Conservation (phyloP, 1,140 invertebrate genomes). For the Drosophila lini region DNA sequence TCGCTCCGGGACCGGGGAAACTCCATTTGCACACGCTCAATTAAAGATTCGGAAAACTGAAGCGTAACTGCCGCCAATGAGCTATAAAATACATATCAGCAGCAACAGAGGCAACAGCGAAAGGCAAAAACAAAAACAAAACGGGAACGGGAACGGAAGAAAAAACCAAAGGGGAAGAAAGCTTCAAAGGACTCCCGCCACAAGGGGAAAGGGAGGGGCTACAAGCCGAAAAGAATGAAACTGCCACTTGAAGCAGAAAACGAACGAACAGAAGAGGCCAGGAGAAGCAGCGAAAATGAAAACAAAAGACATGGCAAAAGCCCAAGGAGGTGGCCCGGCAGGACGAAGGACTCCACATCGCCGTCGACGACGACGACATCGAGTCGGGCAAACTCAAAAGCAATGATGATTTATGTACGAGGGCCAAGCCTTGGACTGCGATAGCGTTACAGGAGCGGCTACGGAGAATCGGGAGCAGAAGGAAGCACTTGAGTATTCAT, state of each 20-base stretch:
- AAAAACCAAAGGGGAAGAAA: conserved; percentile 4
- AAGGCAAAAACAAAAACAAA: conserved; percentile 27
- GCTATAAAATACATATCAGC: conserved; percentile 54
- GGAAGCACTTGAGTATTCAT: conserved; percentile 76
- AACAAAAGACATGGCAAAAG: conserved; percentile 65
- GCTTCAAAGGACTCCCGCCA: conserved; percentile 52
- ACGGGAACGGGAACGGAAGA: not conserved
- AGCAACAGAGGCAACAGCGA: conserved; percentile 15
- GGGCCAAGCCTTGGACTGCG: conserved; percentile 60
- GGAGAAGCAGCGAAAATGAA: conserved; percentile 22
- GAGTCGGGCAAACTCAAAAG: conserved; percentile 69
- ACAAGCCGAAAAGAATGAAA: conserved; percentile 68
- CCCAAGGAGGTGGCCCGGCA: conserved; percentile 30
- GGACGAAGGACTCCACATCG: conserved; percentile 50
- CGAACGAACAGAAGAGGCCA: conserved; percentile 33
- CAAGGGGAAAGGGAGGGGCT: not conserved
- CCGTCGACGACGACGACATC: conserved; percentile 38
- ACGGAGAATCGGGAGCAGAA: conserved; percentile 10
- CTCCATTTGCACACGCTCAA: conserved; percentile 47
- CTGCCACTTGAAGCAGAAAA: conserved; percentile 73
- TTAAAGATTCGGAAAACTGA: conserved; percentile 38
- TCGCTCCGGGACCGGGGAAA: conserved; percentile 1
- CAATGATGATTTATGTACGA: conserved; percentile 82
- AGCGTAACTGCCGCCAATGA: conserved; percentile 47
- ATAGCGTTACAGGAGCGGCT: conserved; percentile 14